These are phyloP conservation scores for Melitaea cinxia DNA, from an alignment of 1,140 invertebrate genomes.

Conservation along the genomic window DNA sequence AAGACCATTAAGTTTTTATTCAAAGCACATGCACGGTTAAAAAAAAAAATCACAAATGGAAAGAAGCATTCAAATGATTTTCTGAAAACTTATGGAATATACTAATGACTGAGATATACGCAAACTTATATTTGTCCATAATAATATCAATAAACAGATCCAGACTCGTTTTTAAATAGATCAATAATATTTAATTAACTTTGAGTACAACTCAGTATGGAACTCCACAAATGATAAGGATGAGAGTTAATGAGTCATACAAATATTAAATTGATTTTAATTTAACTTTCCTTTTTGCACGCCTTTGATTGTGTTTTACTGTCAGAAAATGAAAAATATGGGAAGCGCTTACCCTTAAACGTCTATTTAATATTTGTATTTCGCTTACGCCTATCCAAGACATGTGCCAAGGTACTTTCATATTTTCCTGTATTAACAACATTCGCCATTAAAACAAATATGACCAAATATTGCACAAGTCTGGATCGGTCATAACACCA, in stretches of 20 bases:
- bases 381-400: too few relatives aligned
- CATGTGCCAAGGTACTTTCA: too few relatives aligned
- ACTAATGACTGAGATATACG: not conserved
- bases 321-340: too few relatives aligned
- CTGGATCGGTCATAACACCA: not conserved
- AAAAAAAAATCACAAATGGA: not conserved
- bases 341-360: too few relatives aligned
- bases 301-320: too few relatives aligned
- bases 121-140: not conserved
- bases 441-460: not conserved
- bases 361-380: too few relatives aligned
- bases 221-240: not conserved
- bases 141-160: too few relatives aligned
- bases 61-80: not conserved
- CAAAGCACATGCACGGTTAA: constrained; percentile 4
- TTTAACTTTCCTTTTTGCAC: too few relatives aligned
- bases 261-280: too few relatives aligned
- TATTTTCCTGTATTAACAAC: too few relatives aligned
- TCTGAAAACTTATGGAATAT: not conserved
- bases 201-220: not conserved
- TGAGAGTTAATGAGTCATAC: not conserved
- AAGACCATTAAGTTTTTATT: not conserved
- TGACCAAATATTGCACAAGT: not conserved
- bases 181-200: too few relatives aligned
- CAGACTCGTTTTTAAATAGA: too few relatives aligned